Evolutionary conservation across 2,888 invertebrate species (phyloP).

Genomic region (Drosophila lutescens): DNA sequence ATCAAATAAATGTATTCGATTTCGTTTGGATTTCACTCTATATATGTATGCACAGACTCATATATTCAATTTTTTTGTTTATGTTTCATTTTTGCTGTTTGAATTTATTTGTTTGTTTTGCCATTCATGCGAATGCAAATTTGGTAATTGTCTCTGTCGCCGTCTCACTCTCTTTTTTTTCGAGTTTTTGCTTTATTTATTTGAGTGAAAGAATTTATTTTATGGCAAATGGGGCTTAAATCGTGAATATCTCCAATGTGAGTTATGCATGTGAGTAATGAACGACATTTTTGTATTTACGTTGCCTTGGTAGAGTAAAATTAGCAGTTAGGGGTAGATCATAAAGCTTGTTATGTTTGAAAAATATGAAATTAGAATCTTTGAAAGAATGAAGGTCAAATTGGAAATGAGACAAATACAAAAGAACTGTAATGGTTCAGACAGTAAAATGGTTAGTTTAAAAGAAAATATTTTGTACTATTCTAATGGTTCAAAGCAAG

Average conservation of each 20-base stretch:
- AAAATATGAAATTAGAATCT: no score
- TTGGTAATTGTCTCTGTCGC: slow-evolving; percentile 67
- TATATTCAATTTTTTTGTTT: slow-evolving; percentile 47
- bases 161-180: slow-evolving; percentile 16
- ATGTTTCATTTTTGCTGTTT: slow-evolving; percentile 69
- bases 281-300: slow-evolving; percentile 9
- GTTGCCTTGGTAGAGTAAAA: background rate
- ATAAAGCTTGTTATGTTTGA: background rate
- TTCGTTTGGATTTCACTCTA: slow-evolving; percentile 37
- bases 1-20: slow-evolving; percentile 73
- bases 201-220: slow-evolving; percentile 63
- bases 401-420: no score
- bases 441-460: no score
- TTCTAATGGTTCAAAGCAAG: no score
- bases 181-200: slow-evolving; percentile 58
- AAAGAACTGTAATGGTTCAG: no score
- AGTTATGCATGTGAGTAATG: slow-evolving; percentile 58
- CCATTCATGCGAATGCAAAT: slow-evolving; percentile 71
- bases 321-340: slow-evolving; percentile 4
- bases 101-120: slow-evolving; percentile 78
- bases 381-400: no score
- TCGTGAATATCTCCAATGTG: slow-evolving; percentile 44
- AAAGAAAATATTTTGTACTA: no score
- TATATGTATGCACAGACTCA: slow-evolving; percentile 6
- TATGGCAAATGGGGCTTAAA: slow-evolving; percentile 60